These are phyloP conservation scores for Leptonema lineaticorne DNA, from an alignment of 1,140 invertebrate genomes.

Conservation along the genomic window DNA sequence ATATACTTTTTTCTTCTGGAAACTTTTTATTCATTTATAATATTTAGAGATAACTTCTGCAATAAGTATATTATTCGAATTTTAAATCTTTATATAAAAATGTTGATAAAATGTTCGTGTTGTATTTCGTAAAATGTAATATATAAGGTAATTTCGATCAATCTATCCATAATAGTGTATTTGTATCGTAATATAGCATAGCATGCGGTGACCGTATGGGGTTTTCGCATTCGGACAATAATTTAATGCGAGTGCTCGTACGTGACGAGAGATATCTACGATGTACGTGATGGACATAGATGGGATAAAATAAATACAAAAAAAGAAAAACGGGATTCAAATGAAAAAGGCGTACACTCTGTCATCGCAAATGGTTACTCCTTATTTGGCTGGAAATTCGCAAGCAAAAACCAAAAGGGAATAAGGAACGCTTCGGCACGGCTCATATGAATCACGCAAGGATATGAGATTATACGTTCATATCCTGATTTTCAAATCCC, in stretches of 20 bases:
- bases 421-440: background rate
- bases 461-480: conserved; percentile 1
- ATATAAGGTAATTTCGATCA: too few relatives aligned
- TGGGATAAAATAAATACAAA: background rate
- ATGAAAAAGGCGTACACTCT: too few relatives aligned
- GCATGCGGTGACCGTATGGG: background rate
- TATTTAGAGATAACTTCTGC: too few relatives aligned
- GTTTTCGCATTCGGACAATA: conserved; percentile 4
- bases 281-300: conserved; percentile 13
- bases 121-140: too few relatives aligned
- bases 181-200: too few relatives aligned
- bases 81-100: too few relatives aligned
- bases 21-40: too few relatives aligned
- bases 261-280: background rate
- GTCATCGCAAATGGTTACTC: background rate
- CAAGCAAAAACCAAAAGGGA: background rate
- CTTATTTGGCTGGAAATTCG: conserved; percentile 6
- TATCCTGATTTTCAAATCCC: background rate
- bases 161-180: too few relatives aligned
- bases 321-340: background rate
- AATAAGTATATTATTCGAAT: too few relatives aligned
- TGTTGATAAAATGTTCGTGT: too few relatives aligned
- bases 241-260: conserved; percentile 19
- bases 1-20: too few relatives aligned
- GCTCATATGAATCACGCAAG: background rate